These are phyloP conservation scores for Sander vitreus DNA, from an alignment of 2,113 vertebrate species.

Conservation along the genomic window DNA sequence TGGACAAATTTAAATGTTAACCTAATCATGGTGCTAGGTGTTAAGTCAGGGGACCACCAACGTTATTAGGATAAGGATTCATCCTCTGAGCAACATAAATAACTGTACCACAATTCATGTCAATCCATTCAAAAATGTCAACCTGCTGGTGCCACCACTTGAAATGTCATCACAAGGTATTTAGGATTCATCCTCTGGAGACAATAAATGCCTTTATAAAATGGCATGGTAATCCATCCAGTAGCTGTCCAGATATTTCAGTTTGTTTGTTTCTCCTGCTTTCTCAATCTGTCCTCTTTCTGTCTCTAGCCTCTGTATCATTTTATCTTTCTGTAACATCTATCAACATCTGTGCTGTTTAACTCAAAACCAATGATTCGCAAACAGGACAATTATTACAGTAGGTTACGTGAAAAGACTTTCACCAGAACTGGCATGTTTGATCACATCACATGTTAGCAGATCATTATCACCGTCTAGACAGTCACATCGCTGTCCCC, in stretches of 20 bases:
- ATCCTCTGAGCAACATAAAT: too few species aligned
- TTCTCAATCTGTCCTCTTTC: background rate
- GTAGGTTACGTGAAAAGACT: background rate
- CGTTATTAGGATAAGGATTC: too few species aligned
- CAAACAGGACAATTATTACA: conserved; percentile 25
- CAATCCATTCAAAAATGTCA: background rate
- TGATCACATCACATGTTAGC: conserved; percentile 57
- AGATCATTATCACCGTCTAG: conserved; percentile 78
- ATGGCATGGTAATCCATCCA: background rate
- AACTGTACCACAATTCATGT: too few species aligned
- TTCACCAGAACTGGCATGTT: conserved; percentile 12
- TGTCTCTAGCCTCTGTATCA: background rate
- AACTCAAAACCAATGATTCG: background rate
- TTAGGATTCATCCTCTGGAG: background rate
- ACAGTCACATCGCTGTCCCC: conserved; percentile 55
- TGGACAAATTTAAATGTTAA: too few species aligned
- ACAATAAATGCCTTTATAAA: background rate
- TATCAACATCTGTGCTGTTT: background rate
- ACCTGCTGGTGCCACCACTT: background rate
- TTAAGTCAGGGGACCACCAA: too few species aligned
- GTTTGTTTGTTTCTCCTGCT: background rate
- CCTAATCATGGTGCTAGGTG: too few species aligned
- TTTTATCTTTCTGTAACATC: background rate
- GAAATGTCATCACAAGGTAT: background rate
- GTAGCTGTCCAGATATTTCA: background rate